These are phyloP conservation scores for Myxocyprinus asiaticus DNA, from an alignment of 2,113 vertebrate genomes.

Conservation along the genomic window DNA sequence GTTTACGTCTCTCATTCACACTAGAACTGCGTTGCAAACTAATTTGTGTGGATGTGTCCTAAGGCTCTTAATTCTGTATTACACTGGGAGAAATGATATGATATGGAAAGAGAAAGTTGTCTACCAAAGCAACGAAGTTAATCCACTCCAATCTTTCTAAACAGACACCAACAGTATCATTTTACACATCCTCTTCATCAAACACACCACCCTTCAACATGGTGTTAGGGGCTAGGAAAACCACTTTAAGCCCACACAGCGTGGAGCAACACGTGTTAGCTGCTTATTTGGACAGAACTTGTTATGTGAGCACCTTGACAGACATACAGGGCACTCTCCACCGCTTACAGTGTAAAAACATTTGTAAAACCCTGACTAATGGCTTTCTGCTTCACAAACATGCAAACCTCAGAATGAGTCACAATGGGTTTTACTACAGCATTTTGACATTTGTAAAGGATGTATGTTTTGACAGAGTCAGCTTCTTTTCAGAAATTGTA, in stretches of 20 bases:
- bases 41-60: too few relatives aligned
- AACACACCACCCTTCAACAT: not conserved
- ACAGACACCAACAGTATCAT: too few relatives aligned
- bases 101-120: too few relatives aligned
- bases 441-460: not conserved
- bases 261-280: not conserved
- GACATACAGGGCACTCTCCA: too few relatives aligned
- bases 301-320: too few relatives aligned
- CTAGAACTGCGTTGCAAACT: too few relatives aligned
- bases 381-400: slow-evolving; percentile 1
- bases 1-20: too few relatives aligned
- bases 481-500: not conserved
- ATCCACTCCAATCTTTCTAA: too few relatives aligned
- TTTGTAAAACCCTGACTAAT: not conserved
- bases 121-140: too few relatives aligned
- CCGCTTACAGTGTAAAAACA: not conserved
- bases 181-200: not conserved
- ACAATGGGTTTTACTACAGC: not conserved
- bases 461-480: not conserved
- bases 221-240: not conserved
- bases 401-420: not conserved
- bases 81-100: too few relatives aligned
- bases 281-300: too few relatives aligned
- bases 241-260: not conserved
- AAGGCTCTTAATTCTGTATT: too few relatives aligned